Conservation (phyloP, 2,888 invertebrate genomes). For the Panzeria rudis region DNA sequence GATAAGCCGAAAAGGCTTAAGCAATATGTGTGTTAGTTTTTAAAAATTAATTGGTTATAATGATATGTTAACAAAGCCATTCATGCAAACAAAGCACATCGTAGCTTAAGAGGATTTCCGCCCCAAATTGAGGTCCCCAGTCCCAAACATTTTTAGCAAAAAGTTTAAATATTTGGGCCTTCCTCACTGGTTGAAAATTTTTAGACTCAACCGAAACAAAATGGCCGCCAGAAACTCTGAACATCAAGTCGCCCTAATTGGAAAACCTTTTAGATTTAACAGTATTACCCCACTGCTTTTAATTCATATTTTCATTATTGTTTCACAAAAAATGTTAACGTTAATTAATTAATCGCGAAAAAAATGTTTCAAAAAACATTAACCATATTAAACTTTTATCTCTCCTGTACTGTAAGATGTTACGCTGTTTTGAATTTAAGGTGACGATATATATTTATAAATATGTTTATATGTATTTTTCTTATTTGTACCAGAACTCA, state of each 20-base stretch:
- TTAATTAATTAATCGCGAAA: not conserved
- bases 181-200: not conserved
- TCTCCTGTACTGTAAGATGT: not conserved
- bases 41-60: no score
- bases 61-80: not conserved
- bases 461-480: not conserved
- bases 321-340: no score
- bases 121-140: not conserved
- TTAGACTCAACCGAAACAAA: not conserved
- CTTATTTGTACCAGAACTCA: not conserved
- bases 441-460: not conserved
- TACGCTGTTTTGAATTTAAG: slow-evolving; percentile 1
- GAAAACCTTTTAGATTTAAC: not conserved
- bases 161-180: not conserved
- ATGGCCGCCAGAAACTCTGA: not conserved
- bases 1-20: no score
- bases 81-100: no score
- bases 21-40: no score
- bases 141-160: not conserved
- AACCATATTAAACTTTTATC: not conserved
- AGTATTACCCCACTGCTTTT: not conserved
- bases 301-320: not conserved
- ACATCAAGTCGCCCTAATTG: not conserved
- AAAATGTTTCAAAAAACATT: not conserved
- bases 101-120: no score